Conservation (phyloP, 2,888 invertebrate species). For the Holacanthella duospinosa region DNA sequence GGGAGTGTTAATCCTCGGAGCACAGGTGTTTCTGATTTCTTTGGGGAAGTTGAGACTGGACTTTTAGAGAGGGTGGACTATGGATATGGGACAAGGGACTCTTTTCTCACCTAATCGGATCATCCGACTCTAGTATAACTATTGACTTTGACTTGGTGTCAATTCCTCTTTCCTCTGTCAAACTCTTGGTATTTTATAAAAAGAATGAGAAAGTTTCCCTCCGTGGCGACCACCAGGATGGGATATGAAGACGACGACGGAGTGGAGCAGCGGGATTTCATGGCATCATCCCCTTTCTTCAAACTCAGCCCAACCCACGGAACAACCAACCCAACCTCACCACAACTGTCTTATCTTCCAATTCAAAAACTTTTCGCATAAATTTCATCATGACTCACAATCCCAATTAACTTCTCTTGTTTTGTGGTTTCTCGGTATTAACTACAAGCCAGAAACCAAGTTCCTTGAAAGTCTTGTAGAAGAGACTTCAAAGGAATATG, state of each 20-base stretch:
- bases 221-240: neutral
- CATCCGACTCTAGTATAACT: constrained; percentile 30
- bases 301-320: too few relatives aligned
- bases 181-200: neutral
- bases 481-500: neutral
- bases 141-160: constrained; percentile 6
- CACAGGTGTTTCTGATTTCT: constrained; percentile 19
- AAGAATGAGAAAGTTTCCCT: constrained; percentile 5
- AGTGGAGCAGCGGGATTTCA: too few relatives aligned
- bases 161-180: constrained; percentile 2
- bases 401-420: constrained; percentile 38
- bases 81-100: neutral
- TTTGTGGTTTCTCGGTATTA: constrained; percentile 26
- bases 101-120: constrained; percentile 28
- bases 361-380: constrained; percentile 38
- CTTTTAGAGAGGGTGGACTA: neutral
- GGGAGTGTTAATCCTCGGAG: constrained; percentile 23
- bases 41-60: neutral
- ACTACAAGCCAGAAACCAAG: neutral
- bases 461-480: neutral
- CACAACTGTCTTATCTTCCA: constrained; percentile 37
- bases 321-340: too few relatives aligned
- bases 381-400: constrained; percentile 35
- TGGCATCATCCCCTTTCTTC: too few relatives aligned
- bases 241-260: neutral